Evolutionary conservation across 2,888 invertebrate species (phyloP), one percentile per base, ranked within the genome.

Genomic region (Aporophyla lueneburgensis): DNA sequence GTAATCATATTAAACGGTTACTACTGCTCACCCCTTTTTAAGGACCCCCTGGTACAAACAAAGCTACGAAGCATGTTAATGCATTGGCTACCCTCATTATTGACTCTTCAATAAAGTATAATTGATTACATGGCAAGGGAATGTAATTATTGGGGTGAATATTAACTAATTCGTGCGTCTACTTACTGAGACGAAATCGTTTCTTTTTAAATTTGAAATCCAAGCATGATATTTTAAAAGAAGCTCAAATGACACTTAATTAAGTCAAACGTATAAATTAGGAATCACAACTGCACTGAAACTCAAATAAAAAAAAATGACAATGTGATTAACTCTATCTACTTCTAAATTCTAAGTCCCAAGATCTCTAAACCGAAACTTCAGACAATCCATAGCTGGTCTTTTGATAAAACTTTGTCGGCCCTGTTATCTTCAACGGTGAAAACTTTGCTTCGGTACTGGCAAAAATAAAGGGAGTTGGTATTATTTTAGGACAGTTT

Each of bases 131-230:
- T 27, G 46, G 21, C 14, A 53, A 40, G 66, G 69, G 75, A 74
- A 66, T 63, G 12, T 54, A 54, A 80, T 58, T 61, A 80, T 43
- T 84, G 69, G 81, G 81, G 81, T 66, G 81, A 74, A 84, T 84
- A 63, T 61, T 78, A 63, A 71, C 19, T 19, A 49, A 24, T 4
- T 40, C 4, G 4, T 59, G 24, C 10, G 9, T 27, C 21, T 14
- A 59, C 56, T 51, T 16, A 43, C n/a, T 24, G 5, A 21, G 21
- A 16, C 7, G 5, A 46, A 33, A 46, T 49, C 9, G 6, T 0
- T 46, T 74, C 9, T 71, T 19, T n/a, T 40, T 27, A n/a, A 14
- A 43, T 9, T n/a, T 49, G 21, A 46, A 59, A 14, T 53, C 2
- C 46, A 12, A 2, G 16, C 51, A 33, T 24, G 3, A 58, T 53